phyloP scores from a whole-genome alignment of 2,797 vertebrate genomes.

The Morelia viridis region DNA sequence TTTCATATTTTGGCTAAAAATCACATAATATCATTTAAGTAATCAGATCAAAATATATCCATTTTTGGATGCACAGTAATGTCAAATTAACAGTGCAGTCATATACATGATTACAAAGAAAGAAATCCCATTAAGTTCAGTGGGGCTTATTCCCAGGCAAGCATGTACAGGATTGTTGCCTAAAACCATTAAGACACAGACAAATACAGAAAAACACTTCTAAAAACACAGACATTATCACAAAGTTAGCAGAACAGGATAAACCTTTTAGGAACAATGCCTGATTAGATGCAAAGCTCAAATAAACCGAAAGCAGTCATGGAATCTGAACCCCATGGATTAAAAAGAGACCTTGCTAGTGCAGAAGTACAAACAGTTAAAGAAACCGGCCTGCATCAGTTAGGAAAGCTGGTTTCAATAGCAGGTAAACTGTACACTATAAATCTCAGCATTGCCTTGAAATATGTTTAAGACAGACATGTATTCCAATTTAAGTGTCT shows the following conservation, averaged over 20 bases:
- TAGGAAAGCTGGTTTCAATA: conserved; percentile 56
- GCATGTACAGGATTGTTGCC: not conserved
- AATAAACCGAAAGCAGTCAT: conserved; percentile 42
- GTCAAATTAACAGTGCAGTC: conserved; percentile 34
- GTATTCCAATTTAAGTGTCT: conserved; percentile 27
- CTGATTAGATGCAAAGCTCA: conserved; percentile 22
- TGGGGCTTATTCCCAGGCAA: not conserved
- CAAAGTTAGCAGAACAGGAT: conserved; percentile 39
- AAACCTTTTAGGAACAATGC: conserved; percentile 56
- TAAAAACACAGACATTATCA: conserved; percentile 54
- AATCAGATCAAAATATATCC: conserved; percentile 12
- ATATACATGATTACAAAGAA: not conserved
- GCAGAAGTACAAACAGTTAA: conserved; percentile 47
- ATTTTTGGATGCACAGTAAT: conserved; percentile 69
- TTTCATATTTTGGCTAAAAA: not conserved
- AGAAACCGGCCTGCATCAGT: conserved; percentile 50
- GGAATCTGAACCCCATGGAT: conserved; percentile 31
- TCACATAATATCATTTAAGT: conserved; percentile 14
- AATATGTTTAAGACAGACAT: conserved; percentile 32
- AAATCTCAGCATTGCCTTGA: conserved; percentile 47
- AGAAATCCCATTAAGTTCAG: not conserved
- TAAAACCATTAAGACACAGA: conserved; percentile 50
- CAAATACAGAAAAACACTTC: conserved; percentile 53
- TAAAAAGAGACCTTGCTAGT: conserved; percentile 50
- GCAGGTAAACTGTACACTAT: conserved; percentile 55